Evolutionary conservation across 2,113 vertebrate species (phyloP), one percentile per base, ranked within the genome.

Genomic region (Scalopus aquaticus): DNA sequence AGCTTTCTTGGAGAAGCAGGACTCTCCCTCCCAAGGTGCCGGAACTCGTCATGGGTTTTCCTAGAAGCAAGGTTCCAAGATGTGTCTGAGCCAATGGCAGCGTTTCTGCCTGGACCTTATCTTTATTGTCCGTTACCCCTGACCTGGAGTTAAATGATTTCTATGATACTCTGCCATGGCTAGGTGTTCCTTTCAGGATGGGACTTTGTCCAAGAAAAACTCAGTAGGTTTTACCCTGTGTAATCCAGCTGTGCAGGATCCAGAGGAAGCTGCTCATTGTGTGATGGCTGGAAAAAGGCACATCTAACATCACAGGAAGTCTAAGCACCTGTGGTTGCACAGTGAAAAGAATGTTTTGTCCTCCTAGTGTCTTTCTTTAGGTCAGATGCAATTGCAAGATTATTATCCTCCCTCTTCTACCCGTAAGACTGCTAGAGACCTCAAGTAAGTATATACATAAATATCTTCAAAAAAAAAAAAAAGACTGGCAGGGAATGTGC

Each of bases 1-100:
- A 39, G 44, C 70, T 67, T 97, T 94, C 88, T 77, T 42, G 51
- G 78, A 95, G 92, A 76, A 91, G 67, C 19, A 69, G 24, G 51
- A 70, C 46, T 88, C 35, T 90, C 22, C 20, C 39, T 67, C 39
- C 49, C n/a, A 13, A 95, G 60, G 54, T 67, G 7, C 39, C 42
- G 85, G 37, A 78, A 28, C 62, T 78, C 35, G n/a, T 67, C 35
- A 0, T 8, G 39, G 64, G 24, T 17, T 78, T 87, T 97, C 80
- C 91, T 95, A 90, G 76, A 96, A 95, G 67, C 42, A 77, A 81
- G 42, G 3, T 42, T 77, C 80, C 9, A 6, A 0, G 37, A 54
- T 9, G 4, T 17, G 19, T 10, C 60, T 78, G 49, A 39, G 32
- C 76, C 76, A 62, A 79, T 65, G 77, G 60, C 39, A 80, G 49